Evolutionary conservation across 1,140 invertebrate genomes (phyloP).

Genomic region (Drosophila ogumai): DNA sequence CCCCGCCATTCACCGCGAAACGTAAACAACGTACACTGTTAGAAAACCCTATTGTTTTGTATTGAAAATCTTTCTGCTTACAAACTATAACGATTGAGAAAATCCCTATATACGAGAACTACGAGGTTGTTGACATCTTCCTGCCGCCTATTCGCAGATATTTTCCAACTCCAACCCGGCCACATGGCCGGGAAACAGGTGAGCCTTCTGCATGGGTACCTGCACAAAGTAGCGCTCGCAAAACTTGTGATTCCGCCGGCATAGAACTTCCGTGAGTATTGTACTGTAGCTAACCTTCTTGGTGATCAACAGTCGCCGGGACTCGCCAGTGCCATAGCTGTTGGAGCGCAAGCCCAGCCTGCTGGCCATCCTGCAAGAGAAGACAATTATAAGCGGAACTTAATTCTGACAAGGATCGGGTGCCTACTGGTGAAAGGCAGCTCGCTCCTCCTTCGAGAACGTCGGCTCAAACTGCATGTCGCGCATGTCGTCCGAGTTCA

Average conservation of each 20-base stretch:
- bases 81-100: conserved; percentile 20
- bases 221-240: conserved; percentile 81
- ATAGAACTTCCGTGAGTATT: conserved; percentile 69
- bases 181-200: conserved; percentile 73
- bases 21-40: conserved; percentile 4
- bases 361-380: conserved; percentile 66
- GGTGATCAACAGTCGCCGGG: conserved; percentile 85
- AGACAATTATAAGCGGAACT: background rate
- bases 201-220: conserved; percentile 72
- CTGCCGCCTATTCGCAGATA: conserved; percentile 26
- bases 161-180: conserved; percentile 63
- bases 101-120: conserved; percentile 50
- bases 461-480: conserved; percentile 89
- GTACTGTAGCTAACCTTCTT: conserved; percentile 61
- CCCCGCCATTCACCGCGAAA: conserved; percentile 30
- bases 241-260: conserved; percentile 64
- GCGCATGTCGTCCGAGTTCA: conserved; percentile 85
- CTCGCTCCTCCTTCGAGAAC: conserved; percentile 90
- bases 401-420: too few species aligned
- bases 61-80: conserved; percentile 1
- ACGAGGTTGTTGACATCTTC: background rate
- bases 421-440: conserved; percentile 88
- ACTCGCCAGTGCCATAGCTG: conserved; percentile 86
- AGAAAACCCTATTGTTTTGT: conserved; percentile 6
- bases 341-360: conserved; percentile 86